Base-by-base conservation (phyloP, 2,888 invertebrate species). In the Cephonodes hylas region DNA sequence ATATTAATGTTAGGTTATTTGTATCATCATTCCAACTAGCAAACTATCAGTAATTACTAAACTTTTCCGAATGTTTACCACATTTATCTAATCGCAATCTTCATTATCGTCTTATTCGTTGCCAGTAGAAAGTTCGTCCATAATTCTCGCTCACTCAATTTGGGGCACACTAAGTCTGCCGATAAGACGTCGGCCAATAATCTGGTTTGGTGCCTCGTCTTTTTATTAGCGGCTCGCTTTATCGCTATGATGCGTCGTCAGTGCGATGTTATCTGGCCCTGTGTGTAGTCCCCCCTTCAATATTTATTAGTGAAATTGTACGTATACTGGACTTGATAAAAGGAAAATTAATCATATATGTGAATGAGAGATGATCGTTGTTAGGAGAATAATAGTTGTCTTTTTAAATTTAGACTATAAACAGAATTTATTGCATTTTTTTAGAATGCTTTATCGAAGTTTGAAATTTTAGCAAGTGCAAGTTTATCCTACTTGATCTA, bases 121-220 rank as follows among this genome's bases (percentile, higher is more conserved):
- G 79, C 73, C 67, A 77, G 80, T 83, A 82, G 83, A 86, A 91
- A 91, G 83, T 91, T 92, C 68, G 75, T 76, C 88, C 86, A 92
- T 91, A 91, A 88, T 86, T 91, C 85, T 87, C 79, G 80, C 86
- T 85, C 81, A 79, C 82, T 86, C 86, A 87, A 91, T 91, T 91
- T 87, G 84, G 89, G 87, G 85, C 76, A 74, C 77, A 79, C 84
- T 82, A 79, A 85, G 83, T 82, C 77, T 75, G 75, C 78, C 79
- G 90, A 92, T 91, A 91, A 91, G 88, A 76, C 79, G 76, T 66
- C 80, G 79, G 74, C 83, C 81, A 85, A 89, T 90, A 89, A 90
- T 89, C 85, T 84, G 80, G 77, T 74, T 74, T 76, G 82, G 83
- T 82, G 76, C 80, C 85, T 81, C 76, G 80, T 79, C 77, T 81